Conservation (phyloP, 2,888 invertebrate species). For the Conomelus anceps region DNA sequence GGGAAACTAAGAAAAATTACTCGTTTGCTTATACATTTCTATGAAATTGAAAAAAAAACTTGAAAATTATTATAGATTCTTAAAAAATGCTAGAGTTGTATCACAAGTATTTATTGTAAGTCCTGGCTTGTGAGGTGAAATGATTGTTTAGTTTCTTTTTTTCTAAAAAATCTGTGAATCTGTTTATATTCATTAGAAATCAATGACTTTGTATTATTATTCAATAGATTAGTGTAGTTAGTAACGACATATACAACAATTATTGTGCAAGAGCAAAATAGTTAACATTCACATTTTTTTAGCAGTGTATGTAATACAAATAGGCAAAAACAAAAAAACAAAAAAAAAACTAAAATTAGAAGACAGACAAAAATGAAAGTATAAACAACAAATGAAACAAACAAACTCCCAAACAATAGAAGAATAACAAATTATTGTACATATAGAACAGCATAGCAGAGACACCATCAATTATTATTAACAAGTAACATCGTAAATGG, state of each 20-base stretch:
- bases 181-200: too few relatives aligned
- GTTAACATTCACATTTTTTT: background rate
- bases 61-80: too few relatives aligned
- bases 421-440: background rate
- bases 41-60: too few relatives aligned
- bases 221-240: background rate
- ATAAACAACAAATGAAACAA: background rate
- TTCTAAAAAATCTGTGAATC: too few relatives aligned
- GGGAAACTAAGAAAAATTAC: too few relatives aligned
- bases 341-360: background rate
- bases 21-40: too few relatives aligned
- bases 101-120: too few relatives aligned
- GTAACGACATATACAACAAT: background rate
- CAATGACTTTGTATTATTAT: too few relatives aligned
- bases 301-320: background rate
- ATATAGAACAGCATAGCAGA: background rate
- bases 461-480: background rate
- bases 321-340: background rate
- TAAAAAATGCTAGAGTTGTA: too few relatives aligned
- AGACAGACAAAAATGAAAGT: background rate
- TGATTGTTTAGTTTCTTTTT: too few relatives aligned
- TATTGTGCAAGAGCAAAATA: constrained; percentile 3
- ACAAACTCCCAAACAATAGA: background rate
- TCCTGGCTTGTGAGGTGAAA: too few relatives aligned
- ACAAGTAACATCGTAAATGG: background rate